phyloP scores from a whole-genome alignment of 2,888 invertebrate genomes.

The Deilephila porcellus region DNA sequence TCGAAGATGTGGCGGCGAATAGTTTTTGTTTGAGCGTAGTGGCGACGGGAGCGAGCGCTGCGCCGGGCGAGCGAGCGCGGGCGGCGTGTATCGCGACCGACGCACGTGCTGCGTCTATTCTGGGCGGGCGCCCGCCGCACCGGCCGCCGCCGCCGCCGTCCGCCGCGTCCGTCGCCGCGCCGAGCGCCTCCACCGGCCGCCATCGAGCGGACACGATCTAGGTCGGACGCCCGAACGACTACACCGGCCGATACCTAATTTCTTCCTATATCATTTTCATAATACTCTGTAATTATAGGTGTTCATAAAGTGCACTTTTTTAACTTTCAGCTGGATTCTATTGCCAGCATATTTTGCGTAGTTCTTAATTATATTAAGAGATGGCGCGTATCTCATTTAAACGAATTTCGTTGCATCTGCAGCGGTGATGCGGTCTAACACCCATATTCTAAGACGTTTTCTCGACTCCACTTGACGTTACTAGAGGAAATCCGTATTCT shows the following conservation, averaged over 20 bases:
- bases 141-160: constrained; percentile 61
- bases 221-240: constrained; percentile 61
- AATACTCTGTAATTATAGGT: not conserved
- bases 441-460: too few relatives aligned
- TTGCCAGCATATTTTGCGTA: not conserved
- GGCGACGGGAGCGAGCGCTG: constrained; percentile 42
- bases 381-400: not conserved
- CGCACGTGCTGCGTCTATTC: constrained; percentile 85
- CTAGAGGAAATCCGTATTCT: too few relatives aligned
- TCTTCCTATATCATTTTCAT: not conserved
- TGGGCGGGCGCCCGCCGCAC: constrained; percentile 67
- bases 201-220: constrained; percentile 79
- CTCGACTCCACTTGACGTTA: too few relatives aligned
- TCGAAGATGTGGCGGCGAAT: constrained; percentile 33
- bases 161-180: constrained; percentile 50
- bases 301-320: not conserved
- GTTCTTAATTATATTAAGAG: not conserved
- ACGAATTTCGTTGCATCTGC: not conserved
- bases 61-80: constrained; percentile 45
- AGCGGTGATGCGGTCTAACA: not conserved
- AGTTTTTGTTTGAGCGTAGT: constrained; percentile 41
- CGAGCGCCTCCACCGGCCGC: constrained; percentile 54
- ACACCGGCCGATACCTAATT: constrained; percentile 12
- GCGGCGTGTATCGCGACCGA: constrained; percentile 72
- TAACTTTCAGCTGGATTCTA: not conserved